Percentiles rank a stretch among this genome's conserved stretches.
phyloP scores from a whole-genome alignment of 2,797 vertebrate genomes.

The Neomorphus geoffroyi region DNA sequence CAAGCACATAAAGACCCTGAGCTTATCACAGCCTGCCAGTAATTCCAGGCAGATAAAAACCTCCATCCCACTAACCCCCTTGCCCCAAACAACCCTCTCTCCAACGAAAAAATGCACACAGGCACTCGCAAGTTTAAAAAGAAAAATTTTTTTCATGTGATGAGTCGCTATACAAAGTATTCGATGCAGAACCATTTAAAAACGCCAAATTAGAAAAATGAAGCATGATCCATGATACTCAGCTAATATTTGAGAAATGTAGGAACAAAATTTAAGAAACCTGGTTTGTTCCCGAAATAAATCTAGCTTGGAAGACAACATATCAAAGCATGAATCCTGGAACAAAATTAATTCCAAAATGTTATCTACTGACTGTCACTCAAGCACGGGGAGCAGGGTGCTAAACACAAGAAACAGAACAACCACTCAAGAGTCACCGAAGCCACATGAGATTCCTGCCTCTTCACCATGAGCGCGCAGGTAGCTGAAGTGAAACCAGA shows the following conservation, averaged over 20 bases:
- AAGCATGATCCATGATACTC: background rate
- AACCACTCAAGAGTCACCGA: background rate
- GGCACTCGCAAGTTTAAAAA: background rate
- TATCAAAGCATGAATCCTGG: background rate
- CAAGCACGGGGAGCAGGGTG: background rate
- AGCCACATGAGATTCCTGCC: background rate
- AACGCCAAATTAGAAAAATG: background rate
- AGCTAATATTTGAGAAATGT: background rate
- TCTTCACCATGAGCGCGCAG: background rate
- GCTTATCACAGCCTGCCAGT: background rate
- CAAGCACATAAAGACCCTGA: background rate
- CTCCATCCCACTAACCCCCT: background rate
- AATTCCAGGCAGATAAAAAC: background rate
- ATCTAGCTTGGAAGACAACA: background rate
- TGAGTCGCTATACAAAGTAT: background rate
- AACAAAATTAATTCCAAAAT: background rate
- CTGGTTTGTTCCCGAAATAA: background rate
- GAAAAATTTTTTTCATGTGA: background rate
- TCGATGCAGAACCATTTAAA: background rate
- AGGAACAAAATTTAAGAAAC: background rate
- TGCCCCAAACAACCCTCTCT: background rate
- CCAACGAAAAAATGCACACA: rapidly evolving
- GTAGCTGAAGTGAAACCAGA: background rate
- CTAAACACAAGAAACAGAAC: background rate
- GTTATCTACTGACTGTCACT: background rate